Evolutionary conservation across 2,113 vertebrate genomes (phyloP), one percentile per base, ranked within the genome.

Genomic region (Tychaedon coryphoeus): DNA sequence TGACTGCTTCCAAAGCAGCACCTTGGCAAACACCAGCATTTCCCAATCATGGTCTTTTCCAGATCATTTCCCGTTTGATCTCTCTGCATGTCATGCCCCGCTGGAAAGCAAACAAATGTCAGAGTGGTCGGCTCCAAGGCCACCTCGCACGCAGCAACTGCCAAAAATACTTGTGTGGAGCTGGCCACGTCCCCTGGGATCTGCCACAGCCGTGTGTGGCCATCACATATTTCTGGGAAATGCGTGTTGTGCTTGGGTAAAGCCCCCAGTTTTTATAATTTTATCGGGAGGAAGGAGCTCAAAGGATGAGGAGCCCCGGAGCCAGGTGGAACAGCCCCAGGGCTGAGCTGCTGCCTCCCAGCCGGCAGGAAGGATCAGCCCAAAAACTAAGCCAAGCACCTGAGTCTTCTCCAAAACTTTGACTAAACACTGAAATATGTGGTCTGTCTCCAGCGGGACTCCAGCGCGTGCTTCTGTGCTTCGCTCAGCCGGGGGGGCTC

Each of bases 61-160:
- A 5, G 53, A 57, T 75, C 53, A 7, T 83, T 94, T 92, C 74
- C 76, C 10, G 1, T 88, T 91, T 89, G 90, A 78, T 92, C 65
- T 88, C 51, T 51, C 72, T 5, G 17, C 5, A 0, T 95, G 93
- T 96, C 91, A 54, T 77, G 89, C 81, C 90, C 96, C 0, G 8
- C 58, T 83, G 81, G 48, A 91, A 93, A 51, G 54, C 77, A 91
- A 95, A 73, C 78, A 93, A 69, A 61, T 81, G 67, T 87, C 93
- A 92, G 42, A 69, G 45, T 5, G 36, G 26, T 38, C 42, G 0
- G 80, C 88, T 65, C 76, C 71, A 84, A 85, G 76, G 74, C 88
- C 57, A 34, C 29, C 80, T 28, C 2, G 9, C 34, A 66, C 0
- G 1, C 26, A 25, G 60, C 42, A 3, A 0, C 24, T 73, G 90